phyloP scores from a whole-genome alignment of 2,113 vertebrate genomes.

The Cromileptes altivelis region DNA sequence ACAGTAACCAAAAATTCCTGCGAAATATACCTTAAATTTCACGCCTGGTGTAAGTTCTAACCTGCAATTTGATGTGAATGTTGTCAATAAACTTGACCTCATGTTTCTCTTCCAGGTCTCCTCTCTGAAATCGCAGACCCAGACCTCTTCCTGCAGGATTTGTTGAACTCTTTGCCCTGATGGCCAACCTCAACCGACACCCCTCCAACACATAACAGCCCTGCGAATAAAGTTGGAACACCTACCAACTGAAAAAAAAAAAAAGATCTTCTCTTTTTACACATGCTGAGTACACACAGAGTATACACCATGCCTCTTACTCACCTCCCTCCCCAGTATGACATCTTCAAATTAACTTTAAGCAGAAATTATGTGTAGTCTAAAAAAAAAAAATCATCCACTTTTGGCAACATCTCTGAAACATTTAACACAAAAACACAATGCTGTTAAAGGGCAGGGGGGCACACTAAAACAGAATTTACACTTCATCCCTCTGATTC shows the following conservation, averaged over 20 bases:
- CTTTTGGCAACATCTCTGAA: conserved; percentile 74
- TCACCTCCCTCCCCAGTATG: conserved; percentile 52
- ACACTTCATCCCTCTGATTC: conserved; percentile 13
- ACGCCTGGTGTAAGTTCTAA: not conserved
- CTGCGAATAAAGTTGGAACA: conserved; percentile 54
- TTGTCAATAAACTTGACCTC: not conserved
- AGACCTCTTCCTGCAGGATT: conserved; percentile 94
- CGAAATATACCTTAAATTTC: too few relatives aligned
- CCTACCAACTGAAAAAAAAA: conserved; percentile 60
- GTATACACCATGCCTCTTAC: conserved; percentile 65
- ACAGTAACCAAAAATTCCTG: too few relatives aligned
- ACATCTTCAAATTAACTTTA: conserved; percentile 74
- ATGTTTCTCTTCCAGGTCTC: conserved; percentile 86
- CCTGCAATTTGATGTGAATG: too few relatives aligned
- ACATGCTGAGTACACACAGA: conserved; percentile 57
- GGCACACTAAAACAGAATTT: conserved; percentile 50
- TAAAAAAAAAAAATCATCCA: conserved; percentile 62
- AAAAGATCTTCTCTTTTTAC: conserved; percentile 45
- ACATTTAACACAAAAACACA: conserved; percentile 69
- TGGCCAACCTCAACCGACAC: conserved; percentile 52
- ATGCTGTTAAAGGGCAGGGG: conserved; percentile 39
- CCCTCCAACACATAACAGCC: conserved; percentile 46
- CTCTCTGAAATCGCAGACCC: conserved; percentile 93
- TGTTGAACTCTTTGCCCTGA: conserved; percentile 97
- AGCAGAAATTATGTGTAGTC: conserved; percentile 76